A percentile compares a stretch with the other conserved stretches of the same genome.
phyloP scores from a whole-genome alignment of 2,888 invertebrate genomes.

The Syritta pipiens region DNA sequence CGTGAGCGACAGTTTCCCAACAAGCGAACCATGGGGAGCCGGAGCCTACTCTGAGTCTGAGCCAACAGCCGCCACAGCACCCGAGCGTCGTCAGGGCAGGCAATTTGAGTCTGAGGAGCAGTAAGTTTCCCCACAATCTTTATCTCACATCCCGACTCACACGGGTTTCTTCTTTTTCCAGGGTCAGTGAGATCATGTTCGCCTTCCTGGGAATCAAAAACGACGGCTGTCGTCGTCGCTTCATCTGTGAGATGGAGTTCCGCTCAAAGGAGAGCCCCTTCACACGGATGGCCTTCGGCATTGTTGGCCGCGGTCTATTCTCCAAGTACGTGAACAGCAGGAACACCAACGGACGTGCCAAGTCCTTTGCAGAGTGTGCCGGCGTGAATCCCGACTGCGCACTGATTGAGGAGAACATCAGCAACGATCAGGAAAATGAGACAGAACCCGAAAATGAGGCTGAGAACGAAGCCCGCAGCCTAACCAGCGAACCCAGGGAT shows the following conservation, averaged over 20 bases:
- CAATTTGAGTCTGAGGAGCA: constrained; percentile 74
- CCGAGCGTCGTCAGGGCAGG: constrained; percentile 69
- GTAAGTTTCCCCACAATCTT: constrained; percentile 70
- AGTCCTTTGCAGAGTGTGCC: constrained; percentile 76
- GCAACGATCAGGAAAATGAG: constrained; percentile 73
- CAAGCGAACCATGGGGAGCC: constrained; percentile 63
- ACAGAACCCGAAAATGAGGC: constrained; percentile 66
- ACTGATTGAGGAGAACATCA: constrained; percentile 72
- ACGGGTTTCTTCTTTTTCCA: constrained; percentile 39
- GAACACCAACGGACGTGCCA: constrained; percentile 73
- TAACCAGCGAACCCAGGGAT: constrained; percentile 74
- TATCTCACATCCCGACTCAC: not conserved
- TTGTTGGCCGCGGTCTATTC: constrained; percentile 77
- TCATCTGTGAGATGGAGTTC: constrained; percentile 81
- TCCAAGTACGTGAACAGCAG: constrained; percentile 75
- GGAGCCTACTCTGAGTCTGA: constrained; percentile 51
- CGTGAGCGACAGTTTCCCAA: constrained; percentile 61
- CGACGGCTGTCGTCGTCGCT: constrained; percentile 79
- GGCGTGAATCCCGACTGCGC: constrained; percentile 76
- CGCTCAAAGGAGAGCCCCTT: constrained; percentile 77
- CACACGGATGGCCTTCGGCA: constrained; percentile 77
- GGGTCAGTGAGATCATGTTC: constrained; percentile 78
- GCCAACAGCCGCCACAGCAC: constrained; percentile 42
- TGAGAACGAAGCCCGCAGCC: constrained; percentile 18
- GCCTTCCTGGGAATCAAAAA: constrained; percentile 77